These are phyloP conservation scores for Zaprionus kolodkinae DNA, from an alignment of 1,140 invertebrate species.

Conservation along the genomic window DNA sequence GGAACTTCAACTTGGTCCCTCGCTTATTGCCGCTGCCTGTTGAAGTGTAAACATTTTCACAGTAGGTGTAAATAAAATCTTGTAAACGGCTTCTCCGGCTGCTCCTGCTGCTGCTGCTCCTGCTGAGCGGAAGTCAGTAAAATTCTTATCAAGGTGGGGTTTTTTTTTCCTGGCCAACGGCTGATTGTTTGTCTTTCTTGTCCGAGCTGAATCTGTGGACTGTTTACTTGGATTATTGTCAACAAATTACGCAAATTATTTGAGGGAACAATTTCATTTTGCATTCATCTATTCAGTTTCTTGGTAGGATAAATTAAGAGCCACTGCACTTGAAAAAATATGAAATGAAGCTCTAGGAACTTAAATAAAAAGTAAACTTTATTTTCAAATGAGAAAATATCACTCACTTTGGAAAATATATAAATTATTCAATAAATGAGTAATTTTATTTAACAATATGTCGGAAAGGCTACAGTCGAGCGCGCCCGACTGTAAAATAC, in stretches of 20 bases:
- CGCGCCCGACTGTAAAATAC: too few species aligned
- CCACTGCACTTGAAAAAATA: too few species aligned
- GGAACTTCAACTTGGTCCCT: slow-evolving; percentile 12
- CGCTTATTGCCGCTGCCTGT: slow-evolving; percentile 65
- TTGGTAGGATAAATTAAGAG: too few species aligned
- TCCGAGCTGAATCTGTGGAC: not conserved
- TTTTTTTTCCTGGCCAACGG: slow-evolving; percentile 29
- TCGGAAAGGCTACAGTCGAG: too few species aligned
- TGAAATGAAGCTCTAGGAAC: too few species aligned
- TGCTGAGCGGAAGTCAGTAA: slow-evolving; percentile 57
- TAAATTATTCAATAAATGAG: too few species aligned
- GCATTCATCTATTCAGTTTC: too few species aligned
- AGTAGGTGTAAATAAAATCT: slow-evolving; percentile 82
- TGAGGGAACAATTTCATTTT: slow-evolving; percentile 6
- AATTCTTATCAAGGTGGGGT: slow-evolving; percentile 45
- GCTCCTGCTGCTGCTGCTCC: slow-evolving; percentile 8
- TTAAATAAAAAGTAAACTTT: too few species aligned
- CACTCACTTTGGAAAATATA: too few species aligned
- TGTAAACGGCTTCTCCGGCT: slow-evolving; percentile 46
- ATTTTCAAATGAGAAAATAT: too few species aligned
- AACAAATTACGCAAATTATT: slow-evolving; percentile 66
- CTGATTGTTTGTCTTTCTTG: slow-evolving; percentile 63
- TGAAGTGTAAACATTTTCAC: slow-evolving; percentile 81
- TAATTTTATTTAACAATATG: too few species aligned
- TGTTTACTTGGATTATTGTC: slow-evolving; percentile 51